Evolutionary conservation across 2,888 invertebrate species (phyloP).

Genomic region (Hydropsyche betteni): DNA sequence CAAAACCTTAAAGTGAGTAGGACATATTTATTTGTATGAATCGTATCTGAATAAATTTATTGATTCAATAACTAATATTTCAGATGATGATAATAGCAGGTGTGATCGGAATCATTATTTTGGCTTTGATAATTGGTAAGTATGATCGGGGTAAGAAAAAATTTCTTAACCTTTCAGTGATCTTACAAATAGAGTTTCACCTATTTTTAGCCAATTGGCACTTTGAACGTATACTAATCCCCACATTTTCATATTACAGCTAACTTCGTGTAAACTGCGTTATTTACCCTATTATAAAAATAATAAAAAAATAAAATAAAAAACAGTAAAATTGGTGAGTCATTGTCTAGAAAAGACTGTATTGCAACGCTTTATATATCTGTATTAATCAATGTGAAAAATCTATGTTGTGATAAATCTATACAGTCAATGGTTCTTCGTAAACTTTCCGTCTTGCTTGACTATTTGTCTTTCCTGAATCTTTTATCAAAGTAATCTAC

Average conservation of each 20-base stretch:
- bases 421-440: slow-evolving; percentile 20
- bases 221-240: slow-evolving; percentile 36
- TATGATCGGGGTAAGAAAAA: slow-evolving; percentile 52
- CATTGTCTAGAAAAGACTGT: slow-evolving; percentile 19
- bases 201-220: slow-evolving; percentile 36
- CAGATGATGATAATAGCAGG: slow-evolving; percentile 94
- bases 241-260: slow-evolving; percentile 44
- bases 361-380: slow-evolving; percentile 33
- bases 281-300: slow-evolving; percentile 19
- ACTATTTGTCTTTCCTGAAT: slow-evolving; percentile 30
- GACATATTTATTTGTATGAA: not conserved
- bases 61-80: slow-evolving; percentile 53
- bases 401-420: slow-evolving; percentile 38
- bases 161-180: slow-evolving; percentile 34
- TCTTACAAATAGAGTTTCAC: slow-evolving; percentile 36
- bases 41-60: slow-evolving; percentile 5
- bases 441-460: slow-evolving; percentile 34
- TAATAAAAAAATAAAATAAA: not conserved
- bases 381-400: slow-evolving; percentile 38
- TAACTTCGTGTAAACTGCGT: slow-evolving; percentile 42
- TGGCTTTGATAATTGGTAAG: slow-evolving; percentile 91
- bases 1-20: slow-evolving; percentile 86
- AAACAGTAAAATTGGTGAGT: slow-evolving; percentile 41
- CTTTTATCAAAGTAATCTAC: slow-evolving; percentile 7
- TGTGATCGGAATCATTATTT: slow-evolving; percentile 81